Evolutionary conservation across 92 coral and sea anemone genomes (phyloP).

Genomic region (Isaurus tuberculatus): DNA sequence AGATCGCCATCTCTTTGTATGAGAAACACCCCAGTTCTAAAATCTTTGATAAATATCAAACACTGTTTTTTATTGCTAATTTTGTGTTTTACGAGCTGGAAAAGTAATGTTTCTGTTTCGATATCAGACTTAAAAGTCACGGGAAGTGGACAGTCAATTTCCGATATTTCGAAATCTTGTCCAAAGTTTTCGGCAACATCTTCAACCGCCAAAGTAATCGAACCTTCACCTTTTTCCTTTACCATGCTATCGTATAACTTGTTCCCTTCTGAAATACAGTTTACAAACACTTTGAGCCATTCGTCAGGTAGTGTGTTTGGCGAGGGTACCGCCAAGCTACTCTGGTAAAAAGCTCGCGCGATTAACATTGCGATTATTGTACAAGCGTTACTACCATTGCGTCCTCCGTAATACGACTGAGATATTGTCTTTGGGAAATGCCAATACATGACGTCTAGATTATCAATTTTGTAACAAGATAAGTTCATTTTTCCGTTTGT

Average conservation of each 20-base stretch:
- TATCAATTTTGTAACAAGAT: slow-evolving; percentile 29
- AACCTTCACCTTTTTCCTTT: slow-evolving; percentile 42
- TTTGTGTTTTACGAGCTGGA: slow-evolving; percentile 50
- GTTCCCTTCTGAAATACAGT: slow-evolving; percentile 63
- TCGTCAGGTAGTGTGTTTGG: slow-evolving; percentile 32
- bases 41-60: slow-evolving; percentile 59
- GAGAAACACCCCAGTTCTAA: slow-evolving; percentile 64
- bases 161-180: slow-evolving; percentile 11
- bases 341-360: slow-evolving; percentile 49
- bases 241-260: slow-evolving; percentile 48
- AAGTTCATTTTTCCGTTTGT: slow-evolving; percentile 19
- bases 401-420: slow-evolving; percentile 61
- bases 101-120: slow-evolving; percentile 54
- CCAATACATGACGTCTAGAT: slow-evolving; percentile 45
- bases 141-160: slow-evolving; percentile 53
- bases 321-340: slow-evolving; percentile 4
- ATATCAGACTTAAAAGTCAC: slow-evolving; percentile 60
- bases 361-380: slow-evolving; percentile 62
- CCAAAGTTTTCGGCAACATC: slow-evolving; percentile 60
- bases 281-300: slow-evolving; percentile 52
- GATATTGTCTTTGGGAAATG: slow-evolving; percentile 61
- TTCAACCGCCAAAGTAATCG: slow-evolving; percentile 56
- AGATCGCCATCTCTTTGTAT: slow-evolving; percentile 51
- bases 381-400: slow-evolving; percentile 66
- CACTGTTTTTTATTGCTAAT: slow-evolving; percentile 25